Base-by-base conservation (phyloP, 2,797 vertebrate genomes). In the Cryptoblepharus egeriae region DNA sequence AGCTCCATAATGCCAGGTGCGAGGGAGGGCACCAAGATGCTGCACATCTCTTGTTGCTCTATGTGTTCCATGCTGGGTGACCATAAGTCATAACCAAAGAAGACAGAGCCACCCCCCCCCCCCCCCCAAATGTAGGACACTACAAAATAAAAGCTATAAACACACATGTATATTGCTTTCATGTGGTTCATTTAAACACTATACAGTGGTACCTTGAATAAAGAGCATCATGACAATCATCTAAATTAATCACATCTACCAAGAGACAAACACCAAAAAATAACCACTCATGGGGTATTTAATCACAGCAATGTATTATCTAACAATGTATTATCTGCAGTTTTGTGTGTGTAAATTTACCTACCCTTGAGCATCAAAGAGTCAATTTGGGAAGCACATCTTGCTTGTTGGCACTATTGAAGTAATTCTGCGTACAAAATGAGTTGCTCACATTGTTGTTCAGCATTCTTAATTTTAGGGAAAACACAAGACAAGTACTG, bases 401-500 rank as follows among this genome's bases (percentile, higher is more conserved):
- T 57, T 58, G 61, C 26, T 74, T n/a, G 35, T 79, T 35, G 10
- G 58, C 39, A 49, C 24, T 2, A 45, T 32, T 2, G 57, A 57
- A 58, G 6, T 28, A 49, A n/a, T 87, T 79, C 57, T 72, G 1
- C 6, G 10, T 32, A 52, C 5, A 57, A 60, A 67, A 4, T 1
- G 4, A 24, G 37, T 77, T 77, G 55, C 28, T 72, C 58, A 58
- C 37, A 4, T 22, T 81, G 28, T 61, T 81, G n/a, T 28, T 77
- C 79, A 84, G 20, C 42, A 87, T 16, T 83, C 77, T 88, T 55
- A 78, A 0, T 61, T 84, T 57, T 52, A 45, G 45, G 81, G 77
- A 57, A 71, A 37, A 71, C 65, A 10, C 32, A 68, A 42, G 5
- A 3, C 32, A 7, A 20, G 76, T 73, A 72, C 74, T 68, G 64